A percentile compares a stretch with the other conserved stretches of the same genome.
phyloP scores from a whole-genome alignment of 2,888 invertebrate genomes.

The Pristionchus maxplancki region DNA sequence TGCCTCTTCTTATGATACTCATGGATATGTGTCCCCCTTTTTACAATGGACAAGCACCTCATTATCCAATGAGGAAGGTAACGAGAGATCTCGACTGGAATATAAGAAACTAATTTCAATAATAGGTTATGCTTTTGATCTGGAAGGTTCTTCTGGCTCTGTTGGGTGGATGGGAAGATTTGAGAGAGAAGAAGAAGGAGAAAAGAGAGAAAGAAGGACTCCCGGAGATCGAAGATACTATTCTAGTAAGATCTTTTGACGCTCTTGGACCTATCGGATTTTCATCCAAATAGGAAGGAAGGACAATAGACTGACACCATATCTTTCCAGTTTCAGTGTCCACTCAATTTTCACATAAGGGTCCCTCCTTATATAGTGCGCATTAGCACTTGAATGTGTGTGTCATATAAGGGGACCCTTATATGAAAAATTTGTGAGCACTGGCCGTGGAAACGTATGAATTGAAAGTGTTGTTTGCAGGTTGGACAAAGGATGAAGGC shows the following conservation, averaged over 20 bases:
- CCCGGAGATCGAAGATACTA: constrained; percentile 90
- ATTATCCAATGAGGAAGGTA: constrained; percentile 96
- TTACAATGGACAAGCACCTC: constrained; percentile 94
- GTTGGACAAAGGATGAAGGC: constrained; percentile 31
- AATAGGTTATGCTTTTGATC: constrained; percentile 88
- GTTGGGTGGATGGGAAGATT: constrained; percentile 90
- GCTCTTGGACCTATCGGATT: too few species aligned
- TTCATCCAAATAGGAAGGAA: too few species aligned
- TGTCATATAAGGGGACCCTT: neutral
- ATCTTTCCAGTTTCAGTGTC: neutral
- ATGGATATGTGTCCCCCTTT: constrained; percentile 96
- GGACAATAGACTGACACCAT: too few species aligned
- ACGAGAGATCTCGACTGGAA: neutral
- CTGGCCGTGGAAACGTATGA: too few species aligned
- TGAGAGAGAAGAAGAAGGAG: constrained; percentile 83
- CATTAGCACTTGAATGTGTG: neutral
- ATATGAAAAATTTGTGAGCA: too few species aligned
- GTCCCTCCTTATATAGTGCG: too few species aligned
- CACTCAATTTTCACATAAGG: too few species aligned
- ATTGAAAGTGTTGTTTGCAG: neutral
- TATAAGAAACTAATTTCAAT: neutral
- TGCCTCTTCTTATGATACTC: constrained; percentile 83
- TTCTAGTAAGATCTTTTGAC: constrained; percentile 77
- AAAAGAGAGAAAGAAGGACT: constrained; percentile 79
- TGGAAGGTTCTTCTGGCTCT: constrained; percentile 94